Evolutionary conservation across 2,113 vertebrate genomes (phyloP).

Genomic region (Corapipo altera): DNA sequence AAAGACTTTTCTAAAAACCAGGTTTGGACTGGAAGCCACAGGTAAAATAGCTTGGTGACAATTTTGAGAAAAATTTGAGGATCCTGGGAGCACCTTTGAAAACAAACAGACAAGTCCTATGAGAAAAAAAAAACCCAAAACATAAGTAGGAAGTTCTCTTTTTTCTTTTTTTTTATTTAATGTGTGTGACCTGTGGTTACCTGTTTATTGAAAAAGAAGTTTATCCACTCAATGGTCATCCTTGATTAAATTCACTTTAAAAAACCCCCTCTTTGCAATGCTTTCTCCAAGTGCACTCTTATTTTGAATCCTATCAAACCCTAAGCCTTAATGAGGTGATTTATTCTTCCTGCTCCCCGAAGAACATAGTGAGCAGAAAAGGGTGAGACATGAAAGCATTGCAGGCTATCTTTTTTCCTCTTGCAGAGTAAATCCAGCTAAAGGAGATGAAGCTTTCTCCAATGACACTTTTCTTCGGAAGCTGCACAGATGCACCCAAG

Average conservation of each 20-base stretch:
- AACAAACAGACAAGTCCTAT: not conserved
- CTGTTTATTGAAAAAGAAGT: not conserved
- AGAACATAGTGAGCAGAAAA: not conserved
- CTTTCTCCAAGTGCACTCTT: not conserved
- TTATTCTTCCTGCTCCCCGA: not conserved
- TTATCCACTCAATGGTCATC: not conserved
- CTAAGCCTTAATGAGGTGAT: not conserved
- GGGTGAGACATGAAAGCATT: not conserved
- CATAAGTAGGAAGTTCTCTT: not conserved
- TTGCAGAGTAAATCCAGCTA: conserved; percentile 1
- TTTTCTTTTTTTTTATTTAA: not conserved
- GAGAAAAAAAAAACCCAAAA: conserved; percentile 9
- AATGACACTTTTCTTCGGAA: conserved; percentile 34
- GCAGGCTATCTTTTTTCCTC: not conserved
- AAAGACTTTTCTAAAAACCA: not conserved
- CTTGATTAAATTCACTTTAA: not conserved
- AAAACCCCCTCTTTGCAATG: not conserved
- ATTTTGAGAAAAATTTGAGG: conserved; percentile 59
- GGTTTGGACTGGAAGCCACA: conserved; percentile 57
- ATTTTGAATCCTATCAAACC: not conserved
- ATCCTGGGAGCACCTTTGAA: not conserved
- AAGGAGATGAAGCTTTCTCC: not conserved
- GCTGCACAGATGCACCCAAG: conserved; percentile 37
- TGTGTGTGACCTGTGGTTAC: not conserved
- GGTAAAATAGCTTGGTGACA: conserved; percentile 64